Base-by-base conservation (phyloP, 2,113 vertebrate species). In the Rhynchopsitta pachyrhyncha region DNA sequence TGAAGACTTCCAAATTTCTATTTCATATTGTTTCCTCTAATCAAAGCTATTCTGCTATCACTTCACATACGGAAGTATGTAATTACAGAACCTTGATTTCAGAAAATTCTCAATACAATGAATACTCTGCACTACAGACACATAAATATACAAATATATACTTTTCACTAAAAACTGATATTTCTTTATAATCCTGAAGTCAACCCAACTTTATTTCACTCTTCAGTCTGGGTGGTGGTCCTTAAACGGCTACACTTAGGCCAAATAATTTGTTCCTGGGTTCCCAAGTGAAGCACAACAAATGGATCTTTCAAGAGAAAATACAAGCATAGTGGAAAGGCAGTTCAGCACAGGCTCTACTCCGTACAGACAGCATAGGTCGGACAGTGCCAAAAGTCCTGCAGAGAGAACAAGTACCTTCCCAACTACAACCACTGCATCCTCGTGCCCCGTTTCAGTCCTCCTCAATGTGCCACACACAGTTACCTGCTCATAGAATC, bases 381-480 rank as follows among this genome's bases (percentile, higher is more conserved):
- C 14, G 16, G 28, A 28, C 28, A 25, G 29, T n/a, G 31, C 8
- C 59, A 57, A 2, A 37, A 44, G 44, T 46, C 59, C 79, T 27
- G 10, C 17, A 27, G 23, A 60, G n/a, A 62, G 5, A 64, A 62
- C 6, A 20, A n/a, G 17, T 25, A 33, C 23, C 17, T 71, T 18
- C 16, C 52, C 76, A 76, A 46, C 9, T 20, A 79, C 13, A 10
- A 15, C 7, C 11, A 17, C 10, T 11, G 8, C 8, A 9, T 39
- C 42, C 35, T 17, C 13, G 0, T 7, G 14, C 20, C 13, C 69
- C 18, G 11, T 66, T 46, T 46, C 3, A 1, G 6, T 42, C 33
- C 59, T 59, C 17, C 27, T 69, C 37, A 63, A 78, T 0, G 0
- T 41, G 41, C 14, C 0, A 59, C 22, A 57, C 31, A 59, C 6